These are phyloP conservation scores for Eilema depressum DNA, from an alignment of 2,888 invertebrate genomes.

Conservation along the genomic window DNA sequence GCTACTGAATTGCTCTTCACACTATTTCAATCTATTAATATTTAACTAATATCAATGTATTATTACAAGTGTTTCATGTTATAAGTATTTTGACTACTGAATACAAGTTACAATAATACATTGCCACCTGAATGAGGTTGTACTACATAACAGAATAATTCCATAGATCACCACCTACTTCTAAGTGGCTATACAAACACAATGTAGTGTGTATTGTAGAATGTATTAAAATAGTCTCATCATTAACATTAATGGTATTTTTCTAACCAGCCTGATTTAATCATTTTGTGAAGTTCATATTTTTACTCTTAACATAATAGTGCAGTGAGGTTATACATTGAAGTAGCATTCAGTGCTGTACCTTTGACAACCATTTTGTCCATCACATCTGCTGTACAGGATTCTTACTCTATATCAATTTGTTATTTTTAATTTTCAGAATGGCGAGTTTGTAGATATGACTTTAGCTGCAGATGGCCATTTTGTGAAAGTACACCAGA, in stretches of 20 bases:
- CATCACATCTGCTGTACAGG: neutral
- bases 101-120: neutral
- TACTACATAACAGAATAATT: neutral
- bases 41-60: neutral
- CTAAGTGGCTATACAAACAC: neutral
- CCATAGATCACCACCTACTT: neutral
- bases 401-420: neutral
- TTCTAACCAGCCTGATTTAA: neutral
- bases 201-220: too few species aligned
- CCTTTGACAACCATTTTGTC: neutral
- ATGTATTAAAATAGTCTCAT: too few species aligned
- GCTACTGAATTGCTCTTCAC: neutral
- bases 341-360: too few species aligned
- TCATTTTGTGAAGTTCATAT: neutral
- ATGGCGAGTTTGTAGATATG: slow-evolving; percentile 83
- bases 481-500: slow-evolving; percentile 79
- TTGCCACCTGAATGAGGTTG: neutral
- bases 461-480: slow-evolving; percentile 82
- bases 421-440: slow-evolving; percentile 59
- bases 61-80: neutral
- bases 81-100: neutral
- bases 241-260: neutral
- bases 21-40: neutral
- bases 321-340: neutral
- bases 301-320: neutral